A percentile compares a stretch with the other conserved stretches of the same genome.
These are phyloP conservation scores for Eubasilissa splendida DNA, from an alignment of 2,888 invertebrate species.

Conservation along the genomic window DNA sequence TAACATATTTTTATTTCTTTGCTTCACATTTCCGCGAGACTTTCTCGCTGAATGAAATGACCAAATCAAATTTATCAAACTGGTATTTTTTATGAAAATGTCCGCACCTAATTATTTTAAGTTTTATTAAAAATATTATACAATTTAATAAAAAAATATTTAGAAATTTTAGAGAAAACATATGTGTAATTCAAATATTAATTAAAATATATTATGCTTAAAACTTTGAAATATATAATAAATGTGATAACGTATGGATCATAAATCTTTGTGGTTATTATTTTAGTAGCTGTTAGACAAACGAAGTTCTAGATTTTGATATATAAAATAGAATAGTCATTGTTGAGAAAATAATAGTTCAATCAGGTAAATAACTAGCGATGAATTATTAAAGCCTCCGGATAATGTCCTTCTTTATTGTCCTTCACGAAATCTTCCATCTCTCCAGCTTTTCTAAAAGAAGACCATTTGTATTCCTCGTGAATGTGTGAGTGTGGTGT, in stretches of 20 bases:
- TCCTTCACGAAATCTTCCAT: neutral
- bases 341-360: constrained; percentile 11
- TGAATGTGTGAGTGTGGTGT: constrained; percentile 54
- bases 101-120: constrained; percentile 18
- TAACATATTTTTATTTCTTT: too few species aligned
- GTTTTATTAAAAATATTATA: constrained; percentile 6
- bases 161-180: constrained; percentile 16
- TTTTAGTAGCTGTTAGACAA: constrained; percentile 19
- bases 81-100: constrained; percentile 10
- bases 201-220: neutral
- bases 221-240: constrained; percentile 28
- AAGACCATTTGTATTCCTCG: constrained; percentile 1
- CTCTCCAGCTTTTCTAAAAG: constrained; percentile 14
- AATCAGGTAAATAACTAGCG: constrained; percentile 2
- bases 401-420: neutral
- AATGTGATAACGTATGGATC: constrained; percentile 32
- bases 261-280: constrained; percentile 36
- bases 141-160: neutral
- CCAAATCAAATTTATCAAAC: neutral
- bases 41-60: too few species aligned
- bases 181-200: neutral
- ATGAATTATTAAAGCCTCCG: neutral
- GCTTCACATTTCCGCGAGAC: too few species aligned
- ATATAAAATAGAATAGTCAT: constrained; percentile 18
- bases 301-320: constrained; percentile 23